phyloP scores from a whole-genome alignment of 64 coral and sea anemone species.

The Porites lutea region DNA sequence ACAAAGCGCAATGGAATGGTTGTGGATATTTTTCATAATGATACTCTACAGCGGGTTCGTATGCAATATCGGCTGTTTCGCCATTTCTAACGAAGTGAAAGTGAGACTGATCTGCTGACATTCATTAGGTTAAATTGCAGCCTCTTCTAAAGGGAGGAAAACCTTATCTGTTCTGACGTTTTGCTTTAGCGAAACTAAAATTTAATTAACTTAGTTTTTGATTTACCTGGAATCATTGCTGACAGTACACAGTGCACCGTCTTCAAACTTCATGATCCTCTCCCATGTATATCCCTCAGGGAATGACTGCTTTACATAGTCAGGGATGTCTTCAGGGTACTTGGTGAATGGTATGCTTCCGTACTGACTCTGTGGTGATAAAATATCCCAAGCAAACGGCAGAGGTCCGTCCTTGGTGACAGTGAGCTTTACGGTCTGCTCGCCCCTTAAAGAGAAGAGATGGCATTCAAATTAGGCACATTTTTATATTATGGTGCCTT shows the following conservation, averaged over 20 bases:
- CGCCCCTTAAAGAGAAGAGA: conserved; percentile 1
- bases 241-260: no score
- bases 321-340: no score
- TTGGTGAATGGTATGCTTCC: no score
- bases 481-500: neutral
- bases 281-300: no score
- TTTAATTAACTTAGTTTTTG: neutral
- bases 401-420: no score
- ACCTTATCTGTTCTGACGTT: neutral
- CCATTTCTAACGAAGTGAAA: neutral
- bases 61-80: neutral
- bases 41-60: neutral
- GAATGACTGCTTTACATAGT: no score
- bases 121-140: neutral
- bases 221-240: neutral
- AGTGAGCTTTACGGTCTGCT: neutral
- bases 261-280: no score
- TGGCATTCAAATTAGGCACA: neutral
- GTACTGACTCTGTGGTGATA: no score
- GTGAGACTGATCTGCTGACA: conserved; percentile 9
- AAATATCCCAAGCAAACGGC: no score
- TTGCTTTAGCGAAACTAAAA: neutral
- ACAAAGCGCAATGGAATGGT: no score
- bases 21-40: no score
- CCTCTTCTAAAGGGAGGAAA: neutral